Percentiles rank a stretch among this genome's conserved stretches.
These are phyloP conservation scores for Scaeva pyrastri DNA, from an alignment of 2,888 invertebrate genomes.

Conservation along the genomic window DNA sequence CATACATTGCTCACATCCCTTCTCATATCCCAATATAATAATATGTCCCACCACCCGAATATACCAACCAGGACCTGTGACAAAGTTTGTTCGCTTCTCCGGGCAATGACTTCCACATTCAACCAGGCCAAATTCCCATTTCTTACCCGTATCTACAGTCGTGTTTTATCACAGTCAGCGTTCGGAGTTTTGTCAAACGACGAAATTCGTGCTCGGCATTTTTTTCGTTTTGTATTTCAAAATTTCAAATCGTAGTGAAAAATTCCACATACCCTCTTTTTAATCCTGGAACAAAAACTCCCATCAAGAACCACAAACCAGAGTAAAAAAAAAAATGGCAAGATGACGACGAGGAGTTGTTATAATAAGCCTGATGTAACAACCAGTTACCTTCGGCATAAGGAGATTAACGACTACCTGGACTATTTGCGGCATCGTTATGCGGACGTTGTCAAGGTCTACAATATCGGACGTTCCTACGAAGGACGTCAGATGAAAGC, in stretches of 20 bases:
- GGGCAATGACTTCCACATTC: constrained; percentile 62
- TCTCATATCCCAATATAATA: neutral
- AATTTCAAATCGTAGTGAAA: constrained; percentile 1
- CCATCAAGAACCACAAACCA: neutral
- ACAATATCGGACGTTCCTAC: constrained; percentile 80
- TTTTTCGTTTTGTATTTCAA: constrained; percentile 22
- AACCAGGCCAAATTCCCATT: constrained; percentile 18
- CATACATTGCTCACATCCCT: neutral
- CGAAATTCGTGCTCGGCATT: constrained; percentile 28
- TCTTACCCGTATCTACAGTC: constrained; percentile 41
- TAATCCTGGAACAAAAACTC: neutral
- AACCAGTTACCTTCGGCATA: constrained; percentile 80
- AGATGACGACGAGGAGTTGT: constrained; percentile 49
- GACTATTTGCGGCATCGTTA: constrained; percentile 80
- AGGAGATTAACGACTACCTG: constrained; percentile 81
- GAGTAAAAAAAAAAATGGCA: constrained; percentile 38
- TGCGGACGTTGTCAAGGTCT: constrained; percentile 79
- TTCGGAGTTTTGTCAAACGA: constrained; percentile 65
- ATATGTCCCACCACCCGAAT: constrained; percentile 24
- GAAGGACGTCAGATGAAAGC: constrained; percentile 81
- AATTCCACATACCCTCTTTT: neutral
- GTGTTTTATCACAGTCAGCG: constrained; percentile 55
- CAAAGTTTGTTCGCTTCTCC: constrained; percentile 51
- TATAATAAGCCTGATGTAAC: constrained; percentile 79
- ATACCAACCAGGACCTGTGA: constrained; percentile 52